phyloP scores from a whole-genome alignment of 2,113 vertebrate species.

The Bufo gargarizans region DNA sequence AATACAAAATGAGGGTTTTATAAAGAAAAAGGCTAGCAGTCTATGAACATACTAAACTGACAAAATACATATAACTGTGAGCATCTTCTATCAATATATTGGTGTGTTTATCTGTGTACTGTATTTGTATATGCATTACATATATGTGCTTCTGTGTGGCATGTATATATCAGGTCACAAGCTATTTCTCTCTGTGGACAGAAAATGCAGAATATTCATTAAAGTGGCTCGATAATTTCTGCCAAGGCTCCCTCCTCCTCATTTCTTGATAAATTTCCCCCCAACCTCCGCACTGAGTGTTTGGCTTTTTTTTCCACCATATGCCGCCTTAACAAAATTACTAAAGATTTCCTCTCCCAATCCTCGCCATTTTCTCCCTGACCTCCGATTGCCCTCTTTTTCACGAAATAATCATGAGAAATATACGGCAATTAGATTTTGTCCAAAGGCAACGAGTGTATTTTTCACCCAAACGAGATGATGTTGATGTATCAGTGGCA shows the following conservation, averaged over 20 bases:
- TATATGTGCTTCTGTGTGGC: too few species aligned
- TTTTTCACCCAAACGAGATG: constrained; percentile 63
- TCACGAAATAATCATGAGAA: constrained; percentile 56
- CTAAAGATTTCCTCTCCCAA: constrained; percentile 73
- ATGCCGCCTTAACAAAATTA: constrained; percentile 56
- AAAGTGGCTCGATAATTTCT: constrained; percentile 31
- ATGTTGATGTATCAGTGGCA: constrained; percentile 63
- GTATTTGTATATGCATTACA: too few species aligned
- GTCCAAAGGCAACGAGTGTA: constrained; percentile 61
- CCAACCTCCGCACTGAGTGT: constrained; percentile 25
- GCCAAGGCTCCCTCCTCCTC: constrained; percentile 12
- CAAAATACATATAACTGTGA: too few species aligned
- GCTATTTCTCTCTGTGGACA: not conserved
- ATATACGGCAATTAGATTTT: constrained; percentile 67
- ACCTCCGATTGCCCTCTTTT: constrained; percentile 43
- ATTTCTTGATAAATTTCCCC: constrained; percentile 43
- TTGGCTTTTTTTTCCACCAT: constrained; percentile 48
- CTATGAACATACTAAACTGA: too few species aligned
- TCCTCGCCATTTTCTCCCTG: constrained; percentile 62
- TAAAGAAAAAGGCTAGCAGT: too few species aligned
- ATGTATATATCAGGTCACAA: not conserved
- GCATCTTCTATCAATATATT: too few species aligned
- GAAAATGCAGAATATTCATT: constrained; percentile 36
- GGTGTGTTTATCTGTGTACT: too few species aligned
- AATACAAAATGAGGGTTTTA: too few species aligned